Evolutionary conservation across 2,888 invertebrate genomes (phyloP).

Genomic region (Leistus spinibarbis): DNA sequence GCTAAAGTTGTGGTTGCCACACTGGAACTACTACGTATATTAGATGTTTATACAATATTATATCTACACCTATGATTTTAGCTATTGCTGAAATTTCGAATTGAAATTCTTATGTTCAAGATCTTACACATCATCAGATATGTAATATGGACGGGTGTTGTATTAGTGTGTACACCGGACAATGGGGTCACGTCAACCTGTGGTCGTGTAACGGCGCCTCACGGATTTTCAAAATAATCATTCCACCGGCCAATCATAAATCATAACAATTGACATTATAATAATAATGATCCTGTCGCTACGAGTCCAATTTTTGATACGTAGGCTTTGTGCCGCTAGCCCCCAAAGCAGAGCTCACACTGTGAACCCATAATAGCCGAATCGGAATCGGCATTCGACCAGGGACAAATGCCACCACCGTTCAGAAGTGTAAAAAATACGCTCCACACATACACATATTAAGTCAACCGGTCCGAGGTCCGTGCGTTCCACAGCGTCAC

Average conservation of each 20-base stretch:
- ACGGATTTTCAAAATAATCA: slow-evolving; percentile 35
- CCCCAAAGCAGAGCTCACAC: slow-evolving; percentile 32
- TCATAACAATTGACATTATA: slow-evolving; percentile 44
- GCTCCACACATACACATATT: not conserved
- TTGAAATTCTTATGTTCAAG: not conserved
- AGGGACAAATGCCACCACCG: slow-evolving; percentile 5
- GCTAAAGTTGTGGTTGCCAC: not conserved
- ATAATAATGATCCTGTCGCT: slow-evolving; percentile 42
- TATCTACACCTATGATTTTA: not conserved
- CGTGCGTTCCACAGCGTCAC: not conserved
- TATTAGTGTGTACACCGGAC: slow-evolving; percentile 8
- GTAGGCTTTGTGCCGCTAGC: slow-evolving; percentile 34
- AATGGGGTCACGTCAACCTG: slow-evolving; percentile 35
- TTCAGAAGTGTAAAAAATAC: slow-evolving; percentile 19
- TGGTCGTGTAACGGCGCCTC: slow-evolving; percentile 36
- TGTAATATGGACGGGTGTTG: not conserved
- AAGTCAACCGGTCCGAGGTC: not conserved
- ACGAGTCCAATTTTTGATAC: slow-evolving; percentile 37
- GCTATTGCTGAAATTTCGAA: not conserved
- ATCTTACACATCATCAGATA: not conserved
- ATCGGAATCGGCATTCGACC: slow-evolving; percentile 18
- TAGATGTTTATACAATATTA: not conserved
- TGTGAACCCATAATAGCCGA: slow-evolving; percentile 35
- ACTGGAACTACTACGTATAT: not conserved
- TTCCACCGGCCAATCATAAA: slow-evolving; percentile 39